A percentile compares a stretch with the other conserved stretches of the same genome.
Conservation (phyloP, 1,140 invertebrate species). For the Neoseiulus cucumeris region DNA sequence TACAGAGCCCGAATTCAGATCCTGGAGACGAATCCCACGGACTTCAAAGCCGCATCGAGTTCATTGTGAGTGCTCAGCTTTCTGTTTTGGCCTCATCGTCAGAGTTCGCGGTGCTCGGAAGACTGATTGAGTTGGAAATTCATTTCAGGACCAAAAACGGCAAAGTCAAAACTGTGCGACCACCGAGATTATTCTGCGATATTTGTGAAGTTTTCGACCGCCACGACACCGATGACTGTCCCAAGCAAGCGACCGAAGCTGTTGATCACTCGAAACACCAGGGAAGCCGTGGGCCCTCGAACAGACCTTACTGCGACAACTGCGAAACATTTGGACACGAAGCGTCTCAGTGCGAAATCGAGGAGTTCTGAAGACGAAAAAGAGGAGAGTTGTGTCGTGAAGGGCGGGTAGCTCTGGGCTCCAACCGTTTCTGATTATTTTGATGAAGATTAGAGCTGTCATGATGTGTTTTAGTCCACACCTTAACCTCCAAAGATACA, state of each 20-base stretch:
- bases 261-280: slow-evolving; percentile 30
- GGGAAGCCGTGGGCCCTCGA: slow-evolving; percentile 29
- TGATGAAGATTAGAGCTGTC: no score
- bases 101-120: no score
- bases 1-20: slow-evolving; percentile 52
- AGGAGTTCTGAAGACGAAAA: slow-evolving; percentile 43
- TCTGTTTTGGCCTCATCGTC: no score
- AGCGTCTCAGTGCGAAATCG: slow-evolving; percentile 52
- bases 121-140: background rate
- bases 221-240: slow-evolving; percentile 93
- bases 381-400: background rate
- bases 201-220: slow-evolving; percentile 89
- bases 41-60: slow-evolving; percentile 28
- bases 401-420: no score
- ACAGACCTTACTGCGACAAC: slow-evolving; percentile 67
- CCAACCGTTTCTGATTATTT: no score
- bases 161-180: slow-evolving; percentile 25
- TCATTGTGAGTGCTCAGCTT: background rate
- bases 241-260: slow-evolving; percentile 45
- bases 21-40: slow-evolving; percentile 42
- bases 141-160: background rate
- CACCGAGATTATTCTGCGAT: slow-evolving; percentile 78
- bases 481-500: no score
- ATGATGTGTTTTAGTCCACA: no score
- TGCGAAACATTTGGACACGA: slow-evolving; percentile 75